A percentile compares a stretch with the other conserved stretches of the same genome.
These are phyloP conservation scores for Cichlasoma orientale DNA, from an alignment of 2,797 vertebrate species.

Conservation along the genomic window DNA sequence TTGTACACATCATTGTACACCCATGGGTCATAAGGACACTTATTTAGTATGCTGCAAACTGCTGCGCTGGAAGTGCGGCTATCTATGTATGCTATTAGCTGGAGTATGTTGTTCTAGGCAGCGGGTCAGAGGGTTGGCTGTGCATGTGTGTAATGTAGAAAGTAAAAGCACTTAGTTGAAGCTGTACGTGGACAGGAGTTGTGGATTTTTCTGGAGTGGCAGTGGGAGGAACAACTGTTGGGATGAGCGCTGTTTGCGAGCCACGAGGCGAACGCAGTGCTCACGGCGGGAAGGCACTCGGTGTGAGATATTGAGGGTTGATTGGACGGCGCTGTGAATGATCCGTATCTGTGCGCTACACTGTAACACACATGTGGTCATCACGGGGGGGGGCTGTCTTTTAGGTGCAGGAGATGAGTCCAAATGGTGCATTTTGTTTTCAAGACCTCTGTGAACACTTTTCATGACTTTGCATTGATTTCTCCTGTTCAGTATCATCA, in stretches of 20 bases:
- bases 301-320: background rate
- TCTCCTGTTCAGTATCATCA: background rate
- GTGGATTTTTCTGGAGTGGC: background rate
- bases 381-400: background rate
- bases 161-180: constrained; percentile 6
- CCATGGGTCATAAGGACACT: background rate
- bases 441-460: background rate
- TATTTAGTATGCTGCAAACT: constrained; percentile 29
- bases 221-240: background rate
- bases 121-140: background rate
- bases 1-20: too few relatives aligned
- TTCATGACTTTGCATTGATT: background rate
- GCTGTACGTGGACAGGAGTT: background rate
- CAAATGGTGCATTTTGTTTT: constrained; percentile 16
- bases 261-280: background rate
- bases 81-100: background rate
- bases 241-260: background rate
- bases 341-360: background rate
- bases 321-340: constrained; percentile 5
- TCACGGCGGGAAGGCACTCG: background rate
- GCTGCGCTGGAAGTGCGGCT: background rate
- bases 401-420: background rate
- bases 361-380: background rate
- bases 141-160: constrained; percentile 1
- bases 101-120: constrained; percentile 9